Conservation (phyloP, 2,797 vertebrate species). For the Epinephelus coioides region DNA sequence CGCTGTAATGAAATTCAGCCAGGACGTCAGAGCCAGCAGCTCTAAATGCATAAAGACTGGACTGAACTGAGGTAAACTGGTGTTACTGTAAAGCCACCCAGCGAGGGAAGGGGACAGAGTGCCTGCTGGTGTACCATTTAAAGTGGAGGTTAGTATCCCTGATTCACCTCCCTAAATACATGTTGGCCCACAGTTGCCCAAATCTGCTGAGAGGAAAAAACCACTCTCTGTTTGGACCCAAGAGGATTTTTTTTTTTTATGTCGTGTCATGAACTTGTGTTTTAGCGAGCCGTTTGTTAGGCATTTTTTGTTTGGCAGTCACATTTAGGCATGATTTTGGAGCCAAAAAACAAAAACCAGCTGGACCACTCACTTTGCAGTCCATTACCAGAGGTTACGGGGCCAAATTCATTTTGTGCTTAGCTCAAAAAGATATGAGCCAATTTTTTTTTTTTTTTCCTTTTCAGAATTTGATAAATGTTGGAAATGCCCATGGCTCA, state of each 20-base stretch:
- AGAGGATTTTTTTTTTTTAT: conserved; percentile 26
- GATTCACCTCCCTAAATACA: conserved; percentile 52
- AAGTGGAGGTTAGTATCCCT: conserved; percentile 64
- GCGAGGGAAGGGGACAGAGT: conserved; percentile 20
- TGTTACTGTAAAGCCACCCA: conserved; percentile 35
- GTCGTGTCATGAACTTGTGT: conserved; percentile 64
- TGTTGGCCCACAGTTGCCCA: conserved; percentile 37
- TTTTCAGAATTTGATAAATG: conserved; percentile 48
- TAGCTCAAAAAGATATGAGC: conserved; percentile 44
- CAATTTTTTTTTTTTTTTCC: conserved; percentile 38
- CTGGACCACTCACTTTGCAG: conserved; percentile 55
- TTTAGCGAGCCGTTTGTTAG: conserved; percentile 57
- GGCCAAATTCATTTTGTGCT: conserved; percentile 64
- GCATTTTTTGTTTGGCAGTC: conserved; percentile 61
- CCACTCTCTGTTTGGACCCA: conserved; percentile 38
- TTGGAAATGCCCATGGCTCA: conserved; percentile 39
- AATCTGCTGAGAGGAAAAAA: conserved; percentile 56
- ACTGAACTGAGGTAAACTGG: conserved; percentile 50
- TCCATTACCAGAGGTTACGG: conserved; percentile 59
- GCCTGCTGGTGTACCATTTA: conserved; percentile 57
- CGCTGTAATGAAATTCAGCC: conserved; percentile 85
- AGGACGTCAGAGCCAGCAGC: conserved; percentile 70
- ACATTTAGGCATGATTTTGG: conserved; percentile 28
- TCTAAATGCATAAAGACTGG: conserved; percentile 74
- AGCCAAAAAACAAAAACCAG: conserved; percentile 63